Conservation (phyloP, 2,113 vertebrate species). For the Hucho hucho region DNA sequence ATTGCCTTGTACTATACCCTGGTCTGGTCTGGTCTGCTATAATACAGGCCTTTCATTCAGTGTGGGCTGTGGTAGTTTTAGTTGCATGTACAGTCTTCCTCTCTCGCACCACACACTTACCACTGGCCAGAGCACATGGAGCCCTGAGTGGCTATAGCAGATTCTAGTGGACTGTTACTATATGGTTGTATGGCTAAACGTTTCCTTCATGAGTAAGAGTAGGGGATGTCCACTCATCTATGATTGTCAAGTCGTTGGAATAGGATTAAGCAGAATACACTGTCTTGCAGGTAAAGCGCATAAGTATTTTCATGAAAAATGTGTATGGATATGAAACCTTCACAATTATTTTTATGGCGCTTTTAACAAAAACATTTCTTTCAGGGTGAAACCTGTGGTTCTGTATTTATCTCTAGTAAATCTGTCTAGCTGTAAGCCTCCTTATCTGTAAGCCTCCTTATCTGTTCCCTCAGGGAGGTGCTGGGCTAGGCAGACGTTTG, state of each 20-base stretch:
- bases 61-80: conserved; percentile 1
- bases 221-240: background rate
- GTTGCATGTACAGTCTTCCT: background rate
- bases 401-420: background rate
- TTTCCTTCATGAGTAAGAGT: background rate
- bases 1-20: background rate
- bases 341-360: too few species aligned
- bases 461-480: background rate
- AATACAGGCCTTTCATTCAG: conserved; percentile 39
- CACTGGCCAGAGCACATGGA: background rate
- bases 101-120: conserved; percentile 13
- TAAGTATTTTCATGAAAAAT: too few species aligned
- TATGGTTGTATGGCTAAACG: background rate
- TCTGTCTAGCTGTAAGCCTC: background rate
- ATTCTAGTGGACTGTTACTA: background rate
- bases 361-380: too few species aligned
- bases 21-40: conserved; percentile 7
- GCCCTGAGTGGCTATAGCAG: conserved; percentile 6
- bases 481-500: conserved; percentile 4
- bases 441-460: background rate
- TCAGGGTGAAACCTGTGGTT: background rate
- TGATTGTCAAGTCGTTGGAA: background rate
- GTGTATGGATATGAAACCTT: too few species aligned
- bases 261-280: too few species aligned
- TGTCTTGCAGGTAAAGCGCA: too few species aligned